Percentiles rank a stretch among this genome's conserved stretches.
Conservation (phyloP, 2,113 vertebrate genomes). For the Malurus melanocephalus region DNA sequence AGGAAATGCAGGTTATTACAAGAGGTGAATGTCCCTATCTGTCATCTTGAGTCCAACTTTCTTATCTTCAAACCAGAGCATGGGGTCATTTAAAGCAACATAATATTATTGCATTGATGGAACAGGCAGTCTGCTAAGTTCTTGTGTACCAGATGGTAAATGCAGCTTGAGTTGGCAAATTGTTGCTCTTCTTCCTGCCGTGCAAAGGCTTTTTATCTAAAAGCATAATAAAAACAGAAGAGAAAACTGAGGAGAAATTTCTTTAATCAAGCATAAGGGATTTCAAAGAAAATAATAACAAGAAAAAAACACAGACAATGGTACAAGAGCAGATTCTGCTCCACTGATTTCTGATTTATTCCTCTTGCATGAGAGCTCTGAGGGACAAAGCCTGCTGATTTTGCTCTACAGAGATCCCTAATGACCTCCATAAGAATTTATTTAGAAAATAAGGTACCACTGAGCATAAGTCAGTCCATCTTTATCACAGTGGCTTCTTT, state of each 20-base stretch:
- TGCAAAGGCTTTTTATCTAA: slow-evolving; percentile 45
- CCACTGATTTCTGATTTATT: slow-evolving; percentile 14
- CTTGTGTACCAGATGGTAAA: slow-evolving; percentile 57
- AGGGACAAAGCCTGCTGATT: background rate
- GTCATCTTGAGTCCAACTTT: slow-evolving; percentile 33
- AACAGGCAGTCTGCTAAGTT: slow-evolving; percentile 38
- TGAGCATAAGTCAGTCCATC: background rate
- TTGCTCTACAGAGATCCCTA: background rate
- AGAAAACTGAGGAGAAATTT: slow-evolving; percentile 29
- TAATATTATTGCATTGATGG: slow-evolving; percentile 27
- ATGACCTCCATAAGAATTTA: background rate
- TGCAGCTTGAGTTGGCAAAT: slow-evolving; percentile 61
- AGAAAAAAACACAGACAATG: background rate
- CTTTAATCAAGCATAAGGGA: slow-evolving; percentile 45
- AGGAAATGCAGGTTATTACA: slow-evolving; percentile 37
- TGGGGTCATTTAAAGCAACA: slow-evolving; percentile 26
- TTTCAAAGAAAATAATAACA: slow-evolving; percentile 24
- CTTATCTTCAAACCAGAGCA: slow-evolving; percentile 27
- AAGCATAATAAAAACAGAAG: slow-evolving; percentile 38
- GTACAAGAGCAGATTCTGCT: background rate
- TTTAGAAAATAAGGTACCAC: slow-evolving; percentile 7
- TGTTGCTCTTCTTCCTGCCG: slow-evolving; percentile 60
- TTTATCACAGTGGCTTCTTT: background rate
- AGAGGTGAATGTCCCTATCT: slow-evolving; percentile 14
- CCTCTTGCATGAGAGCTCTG: background rate